A percentile compares a stretch with the other conserved stretches of the same genome.
Conservation (phyloP, 2,888 invertebrate genomes). For the Chloroclysta siterata region DNA sequence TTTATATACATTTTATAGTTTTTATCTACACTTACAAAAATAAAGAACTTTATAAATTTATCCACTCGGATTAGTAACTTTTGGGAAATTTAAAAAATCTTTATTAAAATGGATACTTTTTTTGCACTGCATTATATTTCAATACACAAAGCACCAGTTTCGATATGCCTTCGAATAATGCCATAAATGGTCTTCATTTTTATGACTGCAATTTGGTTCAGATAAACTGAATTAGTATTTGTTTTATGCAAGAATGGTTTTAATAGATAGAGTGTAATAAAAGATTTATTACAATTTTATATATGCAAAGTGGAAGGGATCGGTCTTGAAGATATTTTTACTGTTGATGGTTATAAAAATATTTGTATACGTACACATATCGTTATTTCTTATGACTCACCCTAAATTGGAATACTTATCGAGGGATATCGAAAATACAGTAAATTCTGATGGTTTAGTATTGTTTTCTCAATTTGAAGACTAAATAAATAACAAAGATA, state of each 20-base stretch:
- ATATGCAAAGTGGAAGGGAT: conserved; percentile 40
- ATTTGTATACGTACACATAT: conserved; percentile 1
- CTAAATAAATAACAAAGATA: too few relatives aligned
- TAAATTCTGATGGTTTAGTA: background rate
- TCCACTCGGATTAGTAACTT: too few relatives aligned
- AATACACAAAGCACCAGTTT: conserved; percentile 70
- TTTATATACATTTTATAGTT: too few relatives aligned
- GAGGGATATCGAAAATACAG: background rate
- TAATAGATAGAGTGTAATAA: conserved; percentile 56
- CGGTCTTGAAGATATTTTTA: conserved; percentile 18
- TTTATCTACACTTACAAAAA: too few relatives aligned
- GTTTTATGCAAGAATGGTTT: conserved; percentile 77
- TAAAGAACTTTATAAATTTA: too few relatives aligned
- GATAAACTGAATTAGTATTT: conserved; percentile 74
- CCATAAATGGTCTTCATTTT: conserved; percentile 81
- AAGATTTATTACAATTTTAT: conserved; percentile 44
- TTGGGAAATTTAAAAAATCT: too few relatives aligned
- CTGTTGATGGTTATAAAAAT: conserved; percentile 9
- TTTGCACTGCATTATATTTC: conserved; percentile 64
- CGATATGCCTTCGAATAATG: conserved; percentile 81
- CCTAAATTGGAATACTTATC: conserved; percentile 1
- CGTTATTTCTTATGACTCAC: conserved; percentile 13
- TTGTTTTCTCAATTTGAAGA: too few relatives aligned
- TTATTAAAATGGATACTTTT: conserved; percentile 29
- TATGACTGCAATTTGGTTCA: conserved; percentile 79